Evolutionary conservation across 1,140 invertebrate genomes (phyloP).

Genomic region (Hesperophylax magnus): DNA sequence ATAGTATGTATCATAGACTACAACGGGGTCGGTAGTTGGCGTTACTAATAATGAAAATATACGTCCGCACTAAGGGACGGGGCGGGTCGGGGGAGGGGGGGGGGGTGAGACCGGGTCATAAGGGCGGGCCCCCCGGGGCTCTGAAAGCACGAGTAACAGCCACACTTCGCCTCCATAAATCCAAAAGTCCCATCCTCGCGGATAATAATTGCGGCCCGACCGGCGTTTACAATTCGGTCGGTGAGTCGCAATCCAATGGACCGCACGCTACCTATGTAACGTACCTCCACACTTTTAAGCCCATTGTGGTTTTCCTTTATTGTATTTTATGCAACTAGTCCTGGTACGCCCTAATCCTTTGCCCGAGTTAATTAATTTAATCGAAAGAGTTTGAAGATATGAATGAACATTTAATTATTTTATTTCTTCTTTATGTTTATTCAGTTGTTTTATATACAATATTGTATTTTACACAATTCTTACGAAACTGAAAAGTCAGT

Average conservation of each 20-base stretch:
- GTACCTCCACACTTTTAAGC: neutral
- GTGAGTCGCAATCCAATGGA: slow-evolving; percentile 3
- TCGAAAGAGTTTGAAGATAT: too few species aligned
- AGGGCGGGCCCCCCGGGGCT: slow-evolving; percentile 19
- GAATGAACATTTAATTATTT: too few species aligned
- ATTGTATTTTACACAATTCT: too few species aligned
- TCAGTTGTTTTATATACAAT: too few species aligned
- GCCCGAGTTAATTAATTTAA: too few species aligned
- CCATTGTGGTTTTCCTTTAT: too few species aligned
- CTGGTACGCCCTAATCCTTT: too few species aligned
- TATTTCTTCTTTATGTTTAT: too few species aligned
- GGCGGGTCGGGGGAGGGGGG: neutral
- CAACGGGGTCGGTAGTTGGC: too few species aligned
- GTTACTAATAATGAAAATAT: slow-evolving; percentile 42
- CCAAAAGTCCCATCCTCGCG: slow-evolving; percentile 18
- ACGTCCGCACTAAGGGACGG: neutral
- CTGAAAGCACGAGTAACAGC: slow-evolving; percentile 44
- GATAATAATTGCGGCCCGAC: slow-evolving; percentile 5
- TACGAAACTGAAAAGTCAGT: too few species aligned
- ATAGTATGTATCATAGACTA: slow-evolving; percentile 11
- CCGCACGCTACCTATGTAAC: neutral
- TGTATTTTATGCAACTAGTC: too few species aligned
- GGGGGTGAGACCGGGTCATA: neutral
- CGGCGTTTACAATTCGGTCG: slow-evolving; percentile 15
- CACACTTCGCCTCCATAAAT: slow-evolving; percentile 43